Conservation (phyloP, 2,888 invertebrate species). For the Ypsolopha scabrella region DNA sequence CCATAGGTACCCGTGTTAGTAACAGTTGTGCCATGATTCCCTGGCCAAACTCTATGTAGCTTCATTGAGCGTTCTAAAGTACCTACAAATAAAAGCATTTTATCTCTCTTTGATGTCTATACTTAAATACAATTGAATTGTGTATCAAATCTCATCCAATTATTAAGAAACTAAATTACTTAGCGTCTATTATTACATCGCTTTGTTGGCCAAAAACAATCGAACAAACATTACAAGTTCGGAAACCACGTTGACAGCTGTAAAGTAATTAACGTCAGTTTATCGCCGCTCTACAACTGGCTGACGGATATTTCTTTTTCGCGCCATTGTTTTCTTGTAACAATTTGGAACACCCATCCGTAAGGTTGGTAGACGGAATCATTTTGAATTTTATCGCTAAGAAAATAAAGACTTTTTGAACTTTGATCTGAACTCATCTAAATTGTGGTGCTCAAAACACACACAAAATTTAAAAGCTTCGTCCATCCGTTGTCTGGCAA, state of each 20-base stretch:
- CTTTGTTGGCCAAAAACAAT: slow-evolving; percentile 13
- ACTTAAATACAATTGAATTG: neutral
- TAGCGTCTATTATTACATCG: slow-evolving; percentile 35
- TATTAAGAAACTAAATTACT: slow-evolving; percentile 33
- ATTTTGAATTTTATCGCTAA: slow-evolving; percentile 10
- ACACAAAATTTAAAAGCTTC: slow-evolving; percentile 11
- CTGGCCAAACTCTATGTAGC: neutral
- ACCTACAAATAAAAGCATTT: too few relatives aligned
- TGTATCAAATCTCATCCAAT: slow-evolving; percentile 44
- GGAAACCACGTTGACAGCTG: slow-evolving; percentile 31
- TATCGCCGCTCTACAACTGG: slow-evolving; percentile 55
- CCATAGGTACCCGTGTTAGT: too few relatives aligned
- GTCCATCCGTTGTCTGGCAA: slow-evolving; percentile 40
- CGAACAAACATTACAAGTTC: slow-evolving; percentile 20
- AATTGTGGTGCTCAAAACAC: neutral
- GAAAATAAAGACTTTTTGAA: slow-evolving; percentile 11
- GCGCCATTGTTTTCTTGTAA: slow-evolving; percentile 30
- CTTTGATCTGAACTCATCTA: neutral
- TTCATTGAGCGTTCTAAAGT: neutral
- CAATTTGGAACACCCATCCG: slow-evolving; percentile 13
- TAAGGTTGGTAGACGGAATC: slow-evolving; percentile 13
- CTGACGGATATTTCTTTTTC: slow-evolving; percentile 33
- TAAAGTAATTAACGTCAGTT: slow-evolving; percentile 62
- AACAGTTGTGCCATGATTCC: too few relatives aligned
- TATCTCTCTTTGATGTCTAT: neutral